Conservation (phyloP, 2,888 invertebrate genomes). For the Caenorhabditis japonica region DNA sequence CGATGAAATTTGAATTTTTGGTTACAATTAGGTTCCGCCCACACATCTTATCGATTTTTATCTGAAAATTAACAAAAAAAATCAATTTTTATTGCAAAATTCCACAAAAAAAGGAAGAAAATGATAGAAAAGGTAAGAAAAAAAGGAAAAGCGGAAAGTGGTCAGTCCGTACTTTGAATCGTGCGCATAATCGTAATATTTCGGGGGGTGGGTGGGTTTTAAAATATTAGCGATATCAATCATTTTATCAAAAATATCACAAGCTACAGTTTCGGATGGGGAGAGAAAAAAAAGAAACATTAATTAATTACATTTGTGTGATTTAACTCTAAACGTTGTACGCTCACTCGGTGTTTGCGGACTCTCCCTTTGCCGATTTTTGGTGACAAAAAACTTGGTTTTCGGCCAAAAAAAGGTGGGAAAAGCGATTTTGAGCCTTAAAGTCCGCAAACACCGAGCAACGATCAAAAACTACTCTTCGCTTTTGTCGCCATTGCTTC, state of each 20-base stretch:
- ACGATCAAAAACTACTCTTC: conserved; percentile 11
- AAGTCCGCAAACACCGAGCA: too few species aligned
- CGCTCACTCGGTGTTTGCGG: too few species aligned
- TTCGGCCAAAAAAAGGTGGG: neutral
- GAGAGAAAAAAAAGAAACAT: neutral
- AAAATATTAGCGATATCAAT: conserved; percentile 41
- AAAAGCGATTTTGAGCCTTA: neutral
- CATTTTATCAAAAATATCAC: too few species aligned
- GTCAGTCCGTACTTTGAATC: conserved; percentile 23
- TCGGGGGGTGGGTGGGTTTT: too few species aligned
- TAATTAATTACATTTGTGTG: too few species aligned
- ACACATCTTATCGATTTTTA: too few species aligned
- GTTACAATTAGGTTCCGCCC: too few species aligned
- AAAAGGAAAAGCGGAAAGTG: neutral
- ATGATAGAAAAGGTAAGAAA: neutral
- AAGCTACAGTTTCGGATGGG: conserved; percentile 25
- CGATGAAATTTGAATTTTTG: too few species aligned
- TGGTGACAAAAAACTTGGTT: neutral
- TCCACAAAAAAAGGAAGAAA: neutral
- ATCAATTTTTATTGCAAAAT: neutral
- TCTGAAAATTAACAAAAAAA: too few species aligned
- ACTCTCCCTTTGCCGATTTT: neutral
- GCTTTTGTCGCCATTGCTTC: conserved; percentile 14
- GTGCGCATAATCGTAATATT: conserved; percentile 20
- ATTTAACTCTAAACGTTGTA: too few species aligned